Evolutionary conservation across 2,888 invertebrate species (phyloP).

Genomic region (Eupithecia abbreviata): DNA sequence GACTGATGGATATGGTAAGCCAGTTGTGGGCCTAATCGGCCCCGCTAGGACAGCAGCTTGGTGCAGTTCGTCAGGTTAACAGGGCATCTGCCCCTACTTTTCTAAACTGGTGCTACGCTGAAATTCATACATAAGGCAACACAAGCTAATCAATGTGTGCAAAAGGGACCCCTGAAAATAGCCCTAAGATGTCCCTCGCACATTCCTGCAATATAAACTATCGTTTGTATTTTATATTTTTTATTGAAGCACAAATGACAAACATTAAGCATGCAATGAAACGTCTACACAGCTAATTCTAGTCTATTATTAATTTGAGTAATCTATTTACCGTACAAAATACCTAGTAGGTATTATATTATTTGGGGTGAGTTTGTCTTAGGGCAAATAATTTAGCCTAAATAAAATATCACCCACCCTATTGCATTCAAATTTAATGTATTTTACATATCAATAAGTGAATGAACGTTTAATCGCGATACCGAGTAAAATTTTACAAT

Average conservation of each 20-base stretch:
- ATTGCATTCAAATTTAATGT: conserved; percentile 20
- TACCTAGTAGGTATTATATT: neutral
- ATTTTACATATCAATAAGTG: conserved; percentile 60
- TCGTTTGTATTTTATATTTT: conserved; percentile 59
- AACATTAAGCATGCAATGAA: conserved; percentile 74
- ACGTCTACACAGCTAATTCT: conserved; percentile 62
- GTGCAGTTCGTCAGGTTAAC: neutral
- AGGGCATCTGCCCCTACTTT: neutral
- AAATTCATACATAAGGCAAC: conserved; percentile 66
- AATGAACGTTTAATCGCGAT: conserved; percentile 25
- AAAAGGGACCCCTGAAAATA: conserved; percentile 61
- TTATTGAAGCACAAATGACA: conserved; percentile 82
- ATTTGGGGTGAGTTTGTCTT: neutral
- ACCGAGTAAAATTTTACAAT: conserved; percentile 13
- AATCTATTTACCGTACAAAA: conserved; percentile 30
- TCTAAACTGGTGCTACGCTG: conserved; percentile 52
- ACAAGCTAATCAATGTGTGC: conserved; percentile 77
- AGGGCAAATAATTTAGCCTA: conserved; percentile 8
- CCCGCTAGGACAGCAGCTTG: neutral
- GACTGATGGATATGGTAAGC: neutral
- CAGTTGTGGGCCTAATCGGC: neutral
- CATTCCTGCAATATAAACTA: conserved; percentile 56
- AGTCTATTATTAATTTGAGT: conserved; percentile 20
- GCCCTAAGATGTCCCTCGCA: conserved; percentile 35
- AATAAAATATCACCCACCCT: neutral